A percentile compares a stretch with the other conserved stretches of the same genome.
phyloP scores from a whole-genome alignment of 2,113 vertebrate genomes.

The Ahaetulla prasina region DNA sequence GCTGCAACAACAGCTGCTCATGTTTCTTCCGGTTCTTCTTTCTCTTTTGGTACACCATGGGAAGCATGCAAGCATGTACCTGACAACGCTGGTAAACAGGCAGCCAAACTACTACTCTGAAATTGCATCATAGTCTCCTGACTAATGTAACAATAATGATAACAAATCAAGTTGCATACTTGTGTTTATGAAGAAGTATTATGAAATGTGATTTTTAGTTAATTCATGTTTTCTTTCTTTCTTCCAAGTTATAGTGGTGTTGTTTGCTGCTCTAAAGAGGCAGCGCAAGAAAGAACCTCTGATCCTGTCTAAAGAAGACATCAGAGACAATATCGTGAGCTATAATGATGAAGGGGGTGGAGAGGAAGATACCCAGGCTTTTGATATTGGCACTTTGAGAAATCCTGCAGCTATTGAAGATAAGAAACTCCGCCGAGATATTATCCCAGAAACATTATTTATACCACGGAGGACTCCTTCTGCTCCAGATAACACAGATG shows the following conservation, averaged over 20 bases:
- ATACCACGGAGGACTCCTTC: constrained; percentile 87
- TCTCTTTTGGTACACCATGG: background rate
- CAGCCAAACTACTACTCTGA: background rate
- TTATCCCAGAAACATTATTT: constrained; percentile 89
- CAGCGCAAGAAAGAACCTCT: constrained; percentile 97
- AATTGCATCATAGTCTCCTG: background rate
- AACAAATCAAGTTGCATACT: background rate
- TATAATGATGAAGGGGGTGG: constrained; percentile 97
- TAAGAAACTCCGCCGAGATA: constrained; percentile 91
- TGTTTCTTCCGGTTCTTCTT: no score
- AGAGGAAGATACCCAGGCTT: constrained; percentile 98
- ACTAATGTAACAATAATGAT: background rate
- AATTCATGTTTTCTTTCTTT: constrained; percentile 33
- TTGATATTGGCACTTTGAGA: constrained; percentile 94
- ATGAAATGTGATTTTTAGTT: background rate
- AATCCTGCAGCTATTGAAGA: constrained; percentile 92
- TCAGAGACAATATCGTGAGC: constrained; percentile 98
- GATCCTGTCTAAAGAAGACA: constrained; percentile 97
- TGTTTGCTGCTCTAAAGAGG: constrained; percentile 87
- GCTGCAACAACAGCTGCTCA: background rate
- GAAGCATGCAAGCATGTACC: background rate
- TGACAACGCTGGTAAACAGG: background rate
- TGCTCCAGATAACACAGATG: constrained; percentile 88
- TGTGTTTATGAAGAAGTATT: background rate
- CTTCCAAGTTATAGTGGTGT: constrained; percentile 77